Conservation (phyloP, 1,140 invertebrate species). For the Drosophila burlai region DNA sequence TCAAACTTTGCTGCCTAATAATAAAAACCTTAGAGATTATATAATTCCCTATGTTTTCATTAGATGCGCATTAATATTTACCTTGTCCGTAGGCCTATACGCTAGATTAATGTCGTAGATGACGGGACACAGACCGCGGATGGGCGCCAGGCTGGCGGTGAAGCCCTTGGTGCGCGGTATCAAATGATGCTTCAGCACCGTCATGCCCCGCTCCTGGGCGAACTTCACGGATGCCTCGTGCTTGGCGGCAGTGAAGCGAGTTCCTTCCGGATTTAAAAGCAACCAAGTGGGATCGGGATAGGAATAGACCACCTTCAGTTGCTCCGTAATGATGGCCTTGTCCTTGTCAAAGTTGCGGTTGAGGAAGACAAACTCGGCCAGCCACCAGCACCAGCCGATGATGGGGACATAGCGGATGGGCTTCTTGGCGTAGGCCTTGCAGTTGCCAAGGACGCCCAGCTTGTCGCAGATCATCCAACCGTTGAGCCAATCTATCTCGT, state of each 20-base stretch:
- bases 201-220: conserved; percentile 93
- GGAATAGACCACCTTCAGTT: conserved; percentile 92
- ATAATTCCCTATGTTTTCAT: background rate
- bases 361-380: conserved; percentile 96
- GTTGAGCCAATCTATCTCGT: conserved; percentile 97
- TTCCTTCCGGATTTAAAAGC: conserved; percentile 97
- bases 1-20: background rate
- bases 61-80: background rate
- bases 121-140: conserved; percentile 91
- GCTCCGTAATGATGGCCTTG: conserved; percentile 91
- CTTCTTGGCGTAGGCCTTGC: conserved; percentile 98
- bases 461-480: conserved; percentile 95
- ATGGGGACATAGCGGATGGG: conserved; percentile 96
- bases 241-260: conserved; percentile 95
- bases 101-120: conserved; percentile 94
- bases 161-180: conserved; percentile 97
- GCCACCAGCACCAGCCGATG: conserved; percentile 97
- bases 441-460: conserved; percentile 92
- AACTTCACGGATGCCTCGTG: conserved; percentile 95
- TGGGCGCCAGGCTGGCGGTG: conserved; percentile 89
- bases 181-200: conserved; percentile 94
- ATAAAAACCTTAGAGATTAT: background rate
- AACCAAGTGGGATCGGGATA: conserved; percentile 96
- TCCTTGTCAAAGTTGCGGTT: conserved; percentile 97
- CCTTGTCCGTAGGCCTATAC: conserved; percentile 88